These are phyloP conservation scores for Andricus quercusramuli DNA, from an alignment of 2,888 invertebrate species.

Conservation along the genomic window DNA sequence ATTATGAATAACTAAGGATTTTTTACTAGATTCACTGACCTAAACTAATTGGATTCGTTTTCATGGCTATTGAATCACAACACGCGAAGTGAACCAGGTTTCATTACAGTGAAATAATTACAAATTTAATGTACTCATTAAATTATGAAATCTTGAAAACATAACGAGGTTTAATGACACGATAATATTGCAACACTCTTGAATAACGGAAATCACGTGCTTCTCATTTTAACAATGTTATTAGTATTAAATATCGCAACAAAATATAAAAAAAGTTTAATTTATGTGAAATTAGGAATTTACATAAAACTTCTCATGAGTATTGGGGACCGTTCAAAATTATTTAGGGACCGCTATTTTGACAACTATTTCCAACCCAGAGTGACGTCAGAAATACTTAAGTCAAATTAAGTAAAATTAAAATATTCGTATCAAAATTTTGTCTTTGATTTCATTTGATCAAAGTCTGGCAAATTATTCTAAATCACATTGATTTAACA, in stretches of 20 bases:
- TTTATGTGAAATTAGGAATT: neutral
- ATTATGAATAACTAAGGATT: too few species aligned
- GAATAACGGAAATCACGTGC: neutral
- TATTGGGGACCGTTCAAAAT: too few species aligned
- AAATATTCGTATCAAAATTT: too few species aligned
- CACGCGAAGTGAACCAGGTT: neutral
- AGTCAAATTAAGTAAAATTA: too few species aligned
- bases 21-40: neutral
- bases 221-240: neutral
- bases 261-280: neutral
- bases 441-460: too few species aligned
- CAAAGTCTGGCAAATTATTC: too few species aligned
- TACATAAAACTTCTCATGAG: too few species aligned
- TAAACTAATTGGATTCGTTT: neutral
- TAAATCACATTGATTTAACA: too few species aligned
- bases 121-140: constrained; percentile 2
- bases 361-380: too few species aligned
- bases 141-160: constrained; percentile 29
- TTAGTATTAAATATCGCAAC: neutral
- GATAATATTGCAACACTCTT: constrained; percentile 19
- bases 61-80: neutral
- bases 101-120: neutral
- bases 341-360: too few species aligned
- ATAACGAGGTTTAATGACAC: neutral
- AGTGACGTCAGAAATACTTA: too few species aligned